Percentiles rank a stretch among this genome's conserved stretches.
These are phyloP conservation scores for Drosophila siamana DNA, from an alignment of 2,888 invertebrate genomes.

Conservation along the genomic window DNA sequence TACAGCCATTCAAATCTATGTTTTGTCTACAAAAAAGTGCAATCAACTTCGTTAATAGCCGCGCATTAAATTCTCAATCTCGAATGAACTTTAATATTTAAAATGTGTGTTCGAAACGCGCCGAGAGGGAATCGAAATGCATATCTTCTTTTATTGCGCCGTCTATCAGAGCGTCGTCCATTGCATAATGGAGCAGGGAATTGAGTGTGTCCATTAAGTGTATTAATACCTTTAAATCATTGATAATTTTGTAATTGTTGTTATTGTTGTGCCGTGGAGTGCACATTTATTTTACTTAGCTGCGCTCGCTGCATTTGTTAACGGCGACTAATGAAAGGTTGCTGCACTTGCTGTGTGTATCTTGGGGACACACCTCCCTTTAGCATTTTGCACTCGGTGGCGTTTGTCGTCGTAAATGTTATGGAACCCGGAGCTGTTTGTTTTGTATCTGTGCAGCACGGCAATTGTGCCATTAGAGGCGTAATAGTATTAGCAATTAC, in stretches of 20 bases:
- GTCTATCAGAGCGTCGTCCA: conserved; percentile 6
- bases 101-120: background rate
- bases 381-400: conserved; percentile 11
- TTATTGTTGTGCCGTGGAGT: conserved; percentile 21
- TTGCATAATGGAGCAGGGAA: conserved; percentile 23
- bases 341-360: conserved; percentile 27
- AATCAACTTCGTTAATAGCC: too few relatives aligned
- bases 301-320: conserved; percentile 45
- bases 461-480: conserved; percentile 54
- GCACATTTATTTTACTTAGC: conserved; percentile 45
- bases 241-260: conserved; percentile 57
- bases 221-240: conserved; percentile 49
- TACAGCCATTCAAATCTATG: background rate
- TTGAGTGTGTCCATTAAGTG: conserved; percentile 35
- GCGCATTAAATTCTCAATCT: too few relatives aligned
- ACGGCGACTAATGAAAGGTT: conserved; percentile 53
- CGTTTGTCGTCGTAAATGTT: conserved; percentile 30
- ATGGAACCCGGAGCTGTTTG: conserved; percentile 37
- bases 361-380: conserved; percentile 44
- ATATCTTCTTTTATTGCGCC: conserved; percentile 8
- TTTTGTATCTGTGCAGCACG: conserved; percentile 40
- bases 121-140: conserved; percentile 3
- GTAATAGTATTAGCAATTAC: conserved; percentile 32
- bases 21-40: background rate
- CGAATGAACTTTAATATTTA: background rate